A percentile compares a stretch with the other conserved stretches of the same genome.
Evolutionary conservation across 2,113 vertebrate species (phyloP).

Genomic region (Mesembrinibis cayennensis): DNA sequence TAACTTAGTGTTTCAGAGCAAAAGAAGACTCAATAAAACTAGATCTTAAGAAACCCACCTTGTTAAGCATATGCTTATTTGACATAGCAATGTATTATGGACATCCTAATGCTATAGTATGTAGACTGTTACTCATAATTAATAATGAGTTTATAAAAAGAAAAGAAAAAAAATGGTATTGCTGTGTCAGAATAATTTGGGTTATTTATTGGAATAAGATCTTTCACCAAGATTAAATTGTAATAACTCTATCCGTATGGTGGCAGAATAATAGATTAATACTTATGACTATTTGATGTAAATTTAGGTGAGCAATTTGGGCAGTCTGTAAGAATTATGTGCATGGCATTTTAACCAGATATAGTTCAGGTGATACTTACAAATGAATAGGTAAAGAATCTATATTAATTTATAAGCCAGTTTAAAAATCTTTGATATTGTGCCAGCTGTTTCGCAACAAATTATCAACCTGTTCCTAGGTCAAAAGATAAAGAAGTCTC

Average conservation of each 20-base stretch:
- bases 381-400: background rate
- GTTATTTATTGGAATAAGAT: background rate
- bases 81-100: background rate
- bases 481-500: background rate
- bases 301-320: background rate
- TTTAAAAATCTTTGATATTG: background rate
- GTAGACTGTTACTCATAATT: background rate
- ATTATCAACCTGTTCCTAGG: background rate
- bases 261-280: background rate
- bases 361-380: background rate
- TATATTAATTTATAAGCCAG: background rate
- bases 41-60: background rate
- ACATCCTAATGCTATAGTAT: background rate
- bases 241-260: background rate
- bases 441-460: background rate
- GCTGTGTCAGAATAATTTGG: background rate
- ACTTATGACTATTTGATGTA: background rate
- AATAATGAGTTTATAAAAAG: background rate
- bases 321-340: background rate
- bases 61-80: background rate
- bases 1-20: background rate
- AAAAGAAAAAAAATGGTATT: too few species aligned
- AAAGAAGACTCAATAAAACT: background rate
- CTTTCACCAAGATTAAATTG: background rate
- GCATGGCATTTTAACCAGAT: background rate